Evolutionary conservation across 2,113 vertebrate genomes (phyloP).

Genomic region (Rhagologus leucostigma): DNA sequence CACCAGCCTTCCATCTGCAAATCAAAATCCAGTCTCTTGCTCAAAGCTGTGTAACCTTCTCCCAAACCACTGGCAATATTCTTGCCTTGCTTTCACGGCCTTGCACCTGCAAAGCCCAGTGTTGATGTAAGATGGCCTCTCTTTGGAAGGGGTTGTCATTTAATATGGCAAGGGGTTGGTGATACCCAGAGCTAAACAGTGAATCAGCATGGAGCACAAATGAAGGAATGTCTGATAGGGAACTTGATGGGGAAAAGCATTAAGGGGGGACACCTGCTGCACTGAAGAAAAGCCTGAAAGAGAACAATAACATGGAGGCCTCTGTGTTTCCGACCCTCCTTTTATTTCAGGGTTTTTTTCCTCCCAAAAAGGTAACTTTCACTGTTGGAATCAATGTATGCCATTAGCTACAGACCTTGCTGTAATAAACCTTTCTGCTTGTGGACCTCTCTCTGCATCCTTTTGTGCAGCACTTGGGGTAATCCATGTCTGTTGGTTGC

Average conservation of each 20-base stretch:
- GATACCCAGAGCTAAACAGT: background rate
- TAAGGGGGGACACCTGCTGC: background rate
- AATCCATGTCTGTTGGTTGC: background rate
- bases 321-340: background rate
- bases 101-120: background rate
- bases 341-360: background rate
- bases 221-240: background rate
- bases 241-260: background rate
- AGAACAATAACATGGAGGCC: background rate
- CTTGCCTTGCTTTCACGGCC: background rate
- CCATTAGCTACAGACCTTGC: background rate
- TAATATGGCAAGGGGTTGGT: no score
- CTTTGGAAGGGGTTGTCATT: background rate
- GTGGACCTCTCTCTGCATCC: background rate
- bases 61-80: background rate
- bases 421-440: background rate
- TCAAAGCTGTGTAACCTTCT: background rate
- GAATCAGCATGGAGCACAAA: background rate
- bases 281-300: background rate
- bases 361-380: background rate
- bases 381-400: background rate
- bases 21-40: background rate
- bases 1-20: background rate
- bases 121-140: background rate
- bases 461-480: background rate